Conservation (phyloP, 2,113 vertebrate genomes). For the Sinosuthora webbiana region DNA sequence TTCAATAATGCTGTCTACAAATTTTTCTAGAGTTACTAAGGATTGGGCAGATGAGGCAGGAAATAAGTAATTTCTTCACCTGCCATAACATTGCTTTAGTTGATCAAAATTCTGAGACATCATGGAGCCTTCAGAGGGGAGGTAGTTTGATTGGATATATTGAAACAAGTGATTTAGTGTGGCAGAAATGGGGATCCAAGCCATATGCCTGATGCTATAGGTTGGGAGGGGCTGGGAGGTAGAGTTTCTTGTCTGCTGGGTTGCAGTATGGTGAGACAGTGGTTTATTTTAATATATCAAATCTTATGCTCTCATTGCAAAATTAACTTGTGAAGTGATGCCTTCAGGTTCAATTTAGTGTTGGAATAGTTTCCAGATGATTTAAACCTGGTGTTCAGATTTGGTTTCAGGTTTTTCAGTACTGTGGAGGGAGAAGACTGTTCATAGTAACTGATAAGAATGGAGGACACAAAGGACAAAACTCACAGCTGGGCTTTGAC, state of each 20-base stretch:
- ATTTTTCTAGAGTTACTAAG: not conserved
- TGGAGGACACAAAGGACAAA: not conserved
- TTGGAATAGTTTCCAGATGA: not conserved
- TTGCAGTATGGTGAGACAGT: not conserved
- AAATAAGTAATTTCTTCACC: not conserved
- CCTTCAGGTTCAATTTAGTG: not conserved
- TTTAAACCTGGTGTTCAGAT: not conserved
- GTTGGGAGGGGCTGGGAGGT: not conserved
- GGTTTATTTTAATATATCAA: not conserved
- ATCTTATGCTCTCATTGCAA: rapidly evolving
- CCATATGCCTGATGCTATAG: not conserved
- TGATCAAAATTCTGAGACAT: not conserved
- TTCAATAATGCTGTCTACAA: not conserved
- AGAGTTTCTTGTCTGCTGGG: not conserved
- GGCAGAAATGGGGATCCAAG: not conserved
- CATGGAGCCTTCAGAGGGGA: not conserved
- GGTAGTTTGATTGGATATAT: not conserved
- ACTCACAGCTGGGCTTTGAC: not conserved
- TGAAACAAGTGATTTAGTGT: not conserved
- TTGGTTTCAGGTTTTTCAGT: not conserved
- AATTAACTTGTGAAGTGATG: not conserved
- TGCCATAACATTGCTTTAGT: not conserved
- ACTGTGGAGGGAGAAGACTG: not conserved
- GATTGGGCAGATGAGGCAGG: not conserved
- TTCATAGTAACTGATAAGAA: not conserved